These are phyloP conservation scores for Lagopus leucura DNA, from an alignment of 2,113 vertebrate genomes.

Conservation along the genomic window DNA sequence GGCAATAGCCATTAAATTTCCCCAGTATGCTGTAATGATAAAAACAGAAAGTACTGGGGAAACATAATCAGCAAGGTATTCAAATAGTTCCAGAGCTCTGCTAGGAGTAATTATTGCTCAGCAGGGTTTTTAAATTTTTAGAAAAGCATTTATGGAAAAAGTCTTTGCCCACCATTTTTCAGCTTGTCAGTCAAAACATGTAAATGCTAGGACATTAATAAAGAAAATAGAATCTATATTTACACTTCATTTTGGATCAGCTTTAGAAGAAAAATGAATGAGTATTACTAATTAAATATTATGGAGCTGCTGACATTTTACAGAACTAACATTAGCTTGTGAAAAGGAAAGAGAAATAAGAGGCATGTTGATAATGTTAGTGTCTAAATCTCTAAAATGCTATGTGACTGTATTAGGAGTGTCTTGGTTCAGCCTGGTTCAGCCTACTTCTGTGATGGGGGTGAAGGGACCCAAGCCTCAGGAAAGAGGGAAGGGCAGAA, in stretches of 20 bases:
- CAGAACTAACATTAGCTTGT: not conserved
- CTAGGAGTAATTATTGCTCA: constrained; percentile 31
- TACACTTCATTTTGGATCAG: not conserved
- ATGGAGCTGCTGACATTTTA: not conserved
- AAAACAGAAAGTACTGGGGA: constrained; percentile 4
- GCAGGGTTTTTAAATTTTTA: not conserved
- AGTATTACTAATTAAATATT: not conserved
- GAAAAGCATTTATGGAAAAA: not conserved
- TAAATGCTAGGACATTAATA: not conserved
- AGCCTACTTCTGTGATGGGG: too few relatives aligned
- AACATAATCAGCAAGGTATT: constrained; percentile 3
- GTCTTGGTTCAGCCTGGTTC: too few relatives aligned
- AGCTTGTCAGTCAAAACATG: not conserved
- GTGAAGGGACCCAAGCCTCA: too few relatives aligned
- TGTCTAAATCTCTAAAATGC: not conserved
- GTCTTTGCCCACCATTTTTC: not conserved
- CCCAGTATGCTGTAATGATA: not conserved
- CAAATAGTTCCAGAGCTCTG: not conserved
- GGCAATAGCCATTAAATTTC: constrained; percentile 11
- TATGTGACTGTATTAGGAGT: not conserved
- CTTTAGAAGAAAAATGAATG: not conserved
- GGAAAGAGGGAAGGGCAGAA: too few relatives aligned
- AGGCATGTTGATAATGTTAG: not conserved
- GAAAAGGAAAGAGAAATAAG: not conserved
- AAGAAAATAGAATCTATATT: not conserved